Evolutionary conservation across 2,888 invertebrate genomes (phyloP).

Genomic region (Cheilosia vulpina): DNA sequence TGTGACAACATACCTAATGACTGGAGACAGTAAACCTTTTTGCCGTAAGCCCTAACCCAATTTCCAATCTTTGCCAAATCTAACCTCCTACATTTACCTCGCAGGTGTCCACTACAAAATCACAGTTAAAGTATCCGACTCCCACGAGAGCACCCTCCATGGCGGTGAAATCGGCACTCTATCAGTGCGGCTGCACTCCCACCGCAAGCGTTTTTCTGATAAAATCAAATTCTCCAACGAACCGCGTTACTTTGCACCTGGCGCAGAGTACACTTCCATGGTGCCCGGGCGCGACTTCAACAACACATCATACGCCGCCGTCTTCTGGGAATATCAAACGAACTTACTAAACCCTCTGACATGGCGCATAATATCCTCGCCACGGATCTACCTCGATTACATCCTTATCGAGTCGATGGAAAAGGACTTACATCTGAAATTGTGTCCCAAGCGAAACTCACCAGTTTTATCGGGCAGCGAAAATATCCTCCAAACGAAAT

Average conservation of each 20-base stretch:
- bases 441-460: constrained; percentile 87
- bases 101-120: constrained; percentile 92
- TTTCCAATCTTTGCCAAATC: not conserved
- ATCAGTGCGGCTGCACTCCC: constrained; percentile 87
- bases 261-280: constrained; percentile 87
- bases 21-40: constrained; percentile 88
- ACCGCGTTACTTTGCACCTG: constrained; percentile 86
- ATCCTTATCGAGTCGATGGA: constrained; percentile 90
- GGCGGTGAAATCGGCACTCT: constrained; percentile 92
- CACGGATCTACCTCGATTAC: constrained; percentile 89
- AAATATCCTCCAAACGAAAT: constrained; percentile 80
- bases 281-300: constrained; percentile 88
- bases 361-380: constrained; percentile 90
- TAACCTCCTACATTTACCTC: constrained; percentile 77
- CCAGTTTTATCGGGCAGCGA: constrained; percentile 87
- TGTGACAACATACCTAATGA: constrained; percentile 89
- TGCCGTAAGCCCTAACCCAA: constrained; percentile 87
- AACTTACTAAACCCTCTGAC: constrained; percentile 92
- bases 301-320: constrained; percentile 87
- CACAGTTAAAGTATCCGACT: constrained; percentile 89
- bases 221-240: constrained; percentile 85
- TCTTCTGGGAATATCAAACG: constrained; percentile 91
- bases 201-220: constrained; percentile 85
- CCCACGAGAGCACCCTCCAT: constrained; percentile 88
- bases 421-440: constrained; percentile 84